These are phyloP conservation scores for Cochlearius cochlearius DNA, from an alignment of 2,113 vertebrate genomes.

Conservation along the genomic window DNA sequence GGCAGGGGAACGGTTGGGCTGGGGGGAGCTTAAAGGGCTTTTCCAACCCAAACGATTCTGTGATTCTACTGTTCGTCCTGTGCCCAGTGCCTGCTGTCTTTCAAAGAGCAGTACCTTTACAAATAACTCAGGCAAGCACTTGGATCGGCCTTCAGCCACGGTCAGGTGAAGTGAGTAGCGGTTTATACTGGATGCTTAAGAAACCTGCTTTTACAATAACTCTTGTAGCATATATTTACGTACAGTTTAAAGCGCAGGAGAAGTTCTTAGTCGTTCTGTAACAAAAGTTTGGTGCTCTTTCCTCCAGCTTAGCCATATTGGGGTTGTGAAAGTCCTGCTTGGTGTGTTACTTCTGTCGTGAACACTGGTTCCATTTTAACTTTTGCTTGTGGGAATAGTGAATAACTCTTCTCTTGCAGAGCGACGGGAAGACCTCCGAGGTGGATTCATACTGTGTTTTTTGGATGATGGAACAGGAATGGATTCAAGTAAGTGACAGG, in stretches of 20 bases:
- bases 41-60: neutral
- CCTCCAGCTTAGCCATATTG: neutral
- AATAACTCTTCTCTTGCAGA: slow-evolving; percentile 73
- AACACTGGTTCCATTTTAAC: neutral
- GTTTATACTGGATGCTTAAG: neutral
- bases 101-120: neutral
- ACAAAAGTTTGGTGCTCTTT: neutral
- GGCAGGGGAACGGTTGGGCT: neutral
- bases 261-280: neutral
- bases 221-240: neutral
- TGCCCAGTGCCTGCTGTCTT: neutral
- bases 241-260: neutral
- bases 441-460: slow-evolving; percentile 95
- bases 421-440: slow-evolving; percentile 84
- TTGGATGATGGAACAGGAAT: slow-evolving; percentile 97
- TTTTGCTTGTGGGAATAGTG: neutral
- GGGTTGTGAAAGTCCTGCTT: neutral
- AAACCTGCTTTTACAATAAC: neutral
- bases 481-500: slow-evolving; percentile 88
- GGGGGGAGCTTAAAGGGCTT: neutral
- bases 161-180: neutral
- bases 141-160: neutral
- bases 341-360: neutral
- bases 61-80: neutral
- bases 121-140: neutral